Evolutionary conservation across 1,140 invertebrate genomes (phyloP).

Genomic region (Zaprionus tsacasi): DNA sequence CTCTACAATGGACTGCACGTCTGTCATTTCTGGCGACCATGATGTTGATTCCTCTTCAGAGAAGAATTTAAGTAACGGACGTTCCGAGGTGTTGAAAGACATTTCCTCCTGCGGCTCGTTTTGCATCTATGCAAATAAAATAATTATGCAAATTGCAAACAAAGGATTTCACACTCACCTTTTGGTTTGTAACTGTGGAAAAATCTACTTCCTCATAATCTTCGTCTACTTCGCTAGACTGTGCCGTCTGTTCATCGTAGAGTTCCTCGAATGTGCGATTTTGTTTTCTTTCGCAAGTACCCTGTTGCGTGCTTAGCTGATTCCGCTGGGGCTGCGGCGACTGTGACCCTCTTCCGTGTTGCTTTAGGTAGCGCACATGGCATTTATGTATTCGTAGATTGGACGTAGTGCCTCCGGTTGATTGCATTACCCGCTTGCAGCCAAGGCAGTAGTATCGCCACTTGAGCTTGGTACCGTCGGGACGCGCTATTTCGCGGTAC

Average conservation of each 20-base stretch:
- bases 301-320: constrained; percentile 1
- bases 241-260: constrained; percentile 20
- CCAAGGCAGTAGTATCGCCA: constrained; percentile 54
- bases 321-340: background rate
- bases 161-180: background rate
- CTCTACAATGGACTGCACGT: constrained; percentile 51
- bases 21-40: constrained; percentile 35
- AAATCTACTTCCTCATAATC: constrained; percentile 28
- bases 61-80: constrained; percentile 62
- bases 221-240: constrained; percentile 34
- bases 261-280: constrained; percentile 16
- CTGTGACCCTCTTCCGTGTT: constrained; percentile 17
- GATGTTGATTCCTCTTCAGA: constrained; percentile 51
- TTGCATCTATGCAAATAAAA: background rate
- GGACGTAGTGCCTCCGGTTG: constrained; percentile 66
- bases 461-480: constrained; percentile 54
- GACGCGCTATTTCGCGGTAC: constrained; percentile 52
- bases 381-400: constrained; percentile 71
- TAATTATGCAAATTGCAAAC: background rate
- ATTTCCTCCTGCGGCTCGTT: constrained; percentile 13
- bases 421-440: constrained; percentile 70
- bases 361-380: constrained; percentile 59
- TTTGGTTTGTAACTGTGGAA: background rate
- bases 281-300: background rate
- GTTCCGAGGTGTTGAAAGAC: background rate